Base-by-base conservation (phyloP, 2,888 invertebrate genomes). In the Diplazon laetatorius region DNA sequence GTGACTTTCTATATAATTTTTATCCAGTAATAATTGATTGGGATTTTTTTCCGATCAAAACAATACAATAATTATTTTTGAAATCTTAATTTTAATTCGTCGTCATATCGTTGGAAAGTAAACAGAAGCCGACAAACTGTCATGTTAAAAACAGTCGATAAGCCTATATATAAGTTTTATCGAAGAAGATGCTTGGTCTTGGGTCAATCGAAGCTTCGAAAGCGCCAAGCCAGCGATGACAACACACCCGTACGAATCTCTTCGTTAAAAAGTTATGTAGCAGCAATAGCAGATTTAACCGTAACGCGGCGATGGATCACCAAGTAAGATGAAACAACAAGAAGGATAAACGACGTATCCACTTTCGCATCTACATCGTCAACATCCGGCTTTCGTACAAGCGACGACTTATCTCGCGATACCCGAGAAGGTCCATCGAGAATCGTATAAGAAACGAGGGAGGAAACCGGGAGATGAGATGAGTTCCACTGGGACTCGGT, bases 371-470 rank as follows among this genome's bases (percentile, higher is more conserved):
- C 57, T 30, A 57, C 70, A 65, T 70, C 57, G 42, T 75, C 59
- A 65, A 60, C 57, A 37, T 50, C 63, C 70, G 55, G 42, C 57
- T 44, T 50, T 50, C n/a, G n/a, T 42, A 39, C 65, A 66, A 50
- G 57, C 25, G 5, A 25, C 44, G 44, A 16, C 65, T 50, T 25
- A 59, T n/a, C 16, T 25, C 39, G n/a, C 57, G 14, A 62, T 50
- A 44, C 66, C 25, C 39, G 63, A 71, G 71, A 68, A 71, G 71
- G 66, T 60, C 25, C 66, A 66, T 76, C 52, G 62, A 59, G 68
- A 30, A 52, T 65, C 69, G 71, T 73, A 30, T 30, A 59, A 78
- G 73, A 63, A 48, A 70, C 46, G 44, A 69, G 66, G 30, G 42
- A 57, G 59, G 42, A 46, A 75, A 65, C n/a, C 48, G 70, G 14